These are phyloP conservation scores for Chymomyza amoena DNA, from an alignment of 2,888 invertebrate genomes.

Conservation along the genomic window DNA sequence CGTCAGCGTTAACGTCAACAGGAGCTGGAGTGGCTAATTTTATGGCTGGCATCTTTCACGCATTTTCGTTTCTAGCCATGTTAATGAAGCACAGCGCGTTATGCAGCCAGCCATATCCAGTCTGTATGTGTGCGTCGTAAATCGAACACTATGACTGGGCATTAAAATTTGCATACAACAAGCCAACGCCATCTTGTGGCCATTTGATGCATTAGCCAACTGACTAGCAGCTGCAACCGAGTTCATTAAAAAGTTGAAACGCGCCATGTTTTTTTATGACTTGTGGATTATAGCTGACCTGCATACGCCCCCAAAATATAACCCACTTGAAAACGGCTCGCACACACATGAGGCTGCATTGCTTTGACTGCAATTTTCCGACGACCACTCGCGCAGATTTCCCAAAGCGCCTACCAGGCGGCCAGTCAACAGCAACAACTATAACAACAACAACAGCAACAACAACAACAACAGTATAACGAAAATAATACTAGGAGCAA, in stretches of 20 bases:
- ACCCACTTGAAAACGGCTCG: not conserved
- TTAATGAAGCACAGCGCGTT: conserved; percentile 52
- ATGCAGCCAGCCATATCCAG: conserved; percentile 8
- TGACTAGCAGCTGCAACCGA: not conserved
- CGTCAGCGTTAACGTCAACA: conserved; percentile 37
- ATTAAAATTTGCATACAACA: conserved; percentile 59
- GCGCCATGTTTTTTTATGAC: not conserved
- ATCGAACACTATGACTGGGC: conserved; percentile 45
- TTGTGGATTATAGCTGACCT: not conserved
- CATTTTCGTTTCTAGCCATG: conserved; percentile 47
- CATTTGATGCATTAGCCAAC: conserved; percentile 37
- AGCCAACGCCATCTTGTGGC: conserved; percentile 64
- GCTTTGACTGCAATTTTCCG: conserved; percentile 19
- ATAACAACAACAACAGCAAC: conserved; percentile 33
- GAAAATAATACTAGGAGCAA: conserved; percentile 28
- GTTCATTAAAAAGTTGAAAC: not conserved
- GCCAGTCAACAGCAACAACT: conserved; percentile 32
- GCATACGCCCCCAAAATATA: not conserved
- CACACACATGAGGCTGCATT: conserved; percentile 4
- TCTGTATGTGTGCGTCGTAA: conserved; percentile 44
- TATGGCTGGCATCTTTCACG: conserved; percentile 67
- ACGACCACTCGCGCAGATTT: conserved; percentile 66
- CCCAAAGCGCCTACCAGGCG: conserved; percentile 58
- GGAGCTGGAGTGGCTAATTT: conserved; percentile 61
- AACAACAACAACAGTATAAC: conserved; percentile 37